Conservation (phyloP, 2,888 invertebrate species). For the Apodemia duryi region DNA sequence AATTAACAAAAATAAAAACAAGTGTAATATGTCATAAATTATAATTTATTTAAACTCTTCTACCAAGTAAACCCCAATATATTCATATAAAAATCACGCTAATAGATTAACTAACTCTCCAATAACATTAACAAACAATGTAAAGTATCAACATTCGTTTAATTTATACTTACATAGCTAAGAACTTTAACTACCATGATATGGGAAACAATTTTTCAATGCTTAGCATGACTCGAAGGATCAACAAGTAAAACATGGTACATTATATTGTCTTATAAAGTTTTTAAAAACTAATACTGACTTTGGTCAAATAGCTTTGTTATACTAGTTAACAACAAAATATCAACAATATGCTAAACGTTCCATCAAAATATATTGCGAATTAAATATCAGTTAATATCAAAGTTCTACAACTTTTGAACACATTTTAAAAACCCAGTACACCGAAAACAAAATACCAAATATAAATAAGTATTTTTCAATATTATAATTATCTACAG, state of each 20-base stretch:
- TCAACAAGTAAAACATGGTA: conserved; percentile 53
- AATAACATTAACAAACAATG: conserved; percentile 78
- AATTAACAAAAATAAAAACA: conserved; percentile 36
- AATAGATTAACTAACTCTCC: conserved; percentile 65
- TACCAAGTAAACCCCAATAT: conserved; percentile 79
- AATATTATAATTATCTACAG: conserved; percentile 62
- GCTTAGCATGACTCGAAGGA: conserved; percentile 63
- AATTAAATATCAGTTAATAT: conserved; percentile 72
- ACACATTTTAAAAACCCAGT: conserved; percentile 67
- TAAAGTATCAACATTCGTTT: conserved; percentile 52
- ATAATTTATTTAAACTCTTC: conserved; percentile 76
- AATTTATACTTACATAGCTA: conserved; percentile 59
- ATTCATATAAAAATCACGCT: conserved; percentile 80
- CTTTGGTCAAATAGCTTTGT: conserved; percentile 80
- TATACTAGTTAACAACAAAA: conserved; percentile 73
- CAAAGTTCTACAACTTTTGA: conserved; percentile 65
- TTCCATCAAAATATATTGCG: conserved; percentile 63
- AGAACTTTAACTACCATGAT: conserved; percentile 56
- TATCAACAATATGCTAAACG: conserved; percentile 75
- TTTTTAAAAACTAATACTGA: conserved; percentile 75
- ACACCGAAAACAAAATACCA: conserved; percentile 52
- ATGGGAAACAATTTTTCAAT: conserved; percentile 61
- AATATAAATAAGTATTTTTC: conserved; percentile 51
- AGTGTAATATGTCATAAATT: conserved; percentile 52
- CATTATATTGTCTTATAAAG: conserved; percentile 34